Percentiles rank a stretch among this genome's conserved stretches.
Conservation (phyloP, 2,888 invertebrate genomes). For the Coenonympha glycerion region DNA sequence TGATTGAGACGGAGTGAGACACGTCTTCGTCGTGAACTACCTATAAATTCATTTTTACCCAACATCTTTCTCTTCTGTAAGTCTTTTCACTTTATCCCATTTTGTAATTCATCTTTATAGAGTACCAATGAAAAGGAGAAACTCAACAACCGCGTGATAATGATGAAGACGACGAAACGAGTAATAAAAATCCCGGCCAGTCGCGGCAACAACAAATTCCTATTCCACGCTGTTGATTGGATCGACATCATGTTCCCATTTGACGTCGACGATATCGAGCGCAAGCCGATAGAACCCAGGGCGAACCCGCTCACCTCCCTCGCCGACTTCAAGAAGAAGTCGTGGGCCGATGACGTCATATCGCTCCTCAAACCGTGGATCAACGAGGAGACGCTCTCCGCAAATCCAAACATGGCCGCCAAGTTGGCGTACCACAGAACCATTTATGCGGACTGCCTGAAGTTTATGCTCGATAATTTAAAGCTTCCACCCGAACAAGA, state of each 20-base stretch:
- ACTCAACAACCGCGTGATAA: conserved; percentile 76
- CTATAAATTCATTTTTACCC: too few relatives aligned
- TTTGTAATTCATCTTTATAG: conserved; percentile 38
- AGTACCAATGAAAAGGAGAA: conserved; percentile 75
- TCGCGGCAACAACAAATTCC: conserved; percentile 53
- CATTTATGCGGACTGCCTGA: conserved; percentile 53
- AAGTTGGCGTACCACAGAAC: conserved; percentile 59
- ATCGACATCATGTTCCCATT: conserved; percentile 64
- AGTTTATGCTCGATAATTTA: conserved; percentile 48
- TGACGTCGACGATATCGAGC: conserved; percentile 46
- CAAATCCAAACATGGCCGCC: conserved; percentile 59
- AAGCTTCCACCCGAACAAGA: conserved; percentile 39
- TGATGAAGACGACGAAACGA: conserved; percentile 83
- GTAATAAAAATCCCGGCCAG: conserved; percentile 80
- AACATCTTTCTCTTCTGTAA: too few relatives aligned
- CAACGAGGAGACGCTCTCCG: conserved; percentile 42
- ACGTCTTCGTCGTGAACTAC: too few relatives aligned
- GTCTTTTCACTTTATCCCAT: not conserved
- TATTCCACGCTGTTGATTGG: conserved; percentile 58
- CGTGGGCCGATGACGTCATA: conserved; percentile 62
- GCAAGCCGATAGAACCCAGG: conserved; percentile 48
- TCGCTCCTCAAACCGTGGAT: conserved; percentile 57
- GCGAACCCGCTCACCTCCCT: conserved; percentile 50
- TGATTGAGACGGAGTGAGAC: too few relatives aligned
- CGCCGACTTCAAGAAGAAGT: conserved; percentile 54